Conservation (phyloP, 1,140 invertebrate species). For the Nasonia giraulti region DNA sequence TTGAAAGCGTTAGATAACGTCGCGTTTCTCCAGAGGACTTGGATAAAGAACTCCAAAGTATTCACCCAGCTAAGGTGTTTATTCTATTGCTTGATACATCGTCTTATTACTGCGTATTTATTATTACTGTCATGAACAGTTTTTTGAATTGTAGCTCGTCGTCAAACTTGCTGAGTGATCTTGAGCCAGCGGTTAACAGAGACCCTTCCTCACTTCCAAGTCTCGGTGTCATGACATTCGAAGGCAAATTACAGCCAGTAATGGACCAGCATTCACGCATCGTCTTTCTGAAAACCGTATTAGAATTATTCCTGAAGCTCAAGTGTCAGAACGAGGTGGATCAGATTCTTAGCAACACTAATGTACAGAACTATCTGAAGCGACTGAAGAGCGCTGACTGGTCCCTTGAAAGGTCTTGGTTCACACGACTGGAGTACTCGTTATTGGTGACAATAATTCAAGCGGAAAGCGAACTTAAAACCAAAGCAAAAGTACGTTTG, state of each 20-base stretch:
- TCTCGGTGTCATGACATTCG: slow-evolving; percentile 62
- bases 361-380: slow-evolving; percentile 63
- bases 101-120: background rate
- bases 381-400: slow-evolving; percentile 61
- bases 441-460: slow-evolving; percentile 62
- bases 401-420: slow-evolving; percentile 69
- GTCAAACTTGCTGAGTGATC: slow-evolving; percentile 67
- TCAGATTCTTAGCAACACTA: slow-evolving; percentile 53
- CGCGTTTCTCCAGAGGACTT: slow-evolving; percentile 55
- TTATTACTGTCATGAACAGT: slow-evolving; percentile 1
- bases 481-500: slow-evolving; percentile 8
- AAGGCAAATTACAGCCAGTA: slow-evolving; percentile 65
- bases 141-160: slow-evolving; percentile 54
- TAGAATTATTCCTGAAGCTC: slow-evolving; percentile 56
- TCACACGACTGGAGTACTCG: slow-evolving; percentile 64
- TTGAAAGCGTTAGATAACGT: slow-evolving; percentile 59
- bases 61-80: slow-evolving; percentile 63
- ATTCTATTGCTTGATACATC: background rate
- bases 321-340: slow-evolving; percentile 53
- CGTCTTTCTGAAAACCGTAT: slow-evolving; percentile 61
- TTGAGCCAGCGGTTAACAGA: slow-evolving; percentile 54
- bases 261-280: slow-evolving; percentile 61
- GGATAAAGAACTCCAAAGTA: slow-evolving; percentile 60
- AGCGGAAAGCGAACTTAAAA: slow-evolving; percentile 47
- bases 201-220: slow-evolving; percentile 65